phyloP scores from a whole-genome alignment of 2,888 invertebrate genomes.

The Homarus gammarus region DNA sequence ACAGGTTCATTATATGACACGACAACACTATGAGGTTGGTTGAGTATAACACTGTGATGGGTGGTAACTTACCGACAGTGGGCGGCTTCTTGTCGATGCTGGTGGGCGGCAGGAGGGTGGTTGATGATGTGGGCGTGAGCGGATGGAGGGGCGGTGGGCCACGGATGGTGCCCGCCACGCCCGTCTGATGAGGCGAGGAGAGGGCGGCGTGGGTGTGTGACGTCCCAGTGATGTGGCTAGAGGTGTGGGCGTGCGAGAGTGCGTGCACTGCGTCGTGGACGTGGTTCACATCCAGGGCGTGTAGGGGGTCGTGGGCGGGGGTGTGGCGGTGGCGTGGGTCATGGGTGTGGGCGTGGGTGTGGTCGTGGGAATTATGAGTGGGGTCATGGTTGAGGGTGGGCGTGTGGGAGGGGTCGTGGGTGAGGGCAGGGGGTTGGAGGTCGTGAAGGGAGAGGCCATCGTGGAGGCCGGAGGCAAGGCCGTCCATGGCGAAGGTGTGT shows the following conservation, averaged over 20 bases:
- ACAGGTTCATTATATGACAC: no score
- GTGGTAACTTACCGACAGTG: constrained; percentile 36
- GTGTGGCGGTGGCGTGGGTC: constrained; percentile 28
- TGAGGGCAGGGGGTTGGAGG: constrained; percentile 56
- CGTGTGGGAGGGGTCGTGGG: constrained; percentile 52
- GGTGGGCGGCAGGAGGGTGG: constrained; percentile 56
- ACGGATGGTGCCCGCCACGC: constrained; percentile 36
- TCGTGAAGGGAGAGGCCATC: constrained; percentile 58
- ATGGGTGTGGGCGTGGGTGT: constrained; percentile 38
- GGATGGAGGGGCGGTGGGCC: constrained; percentile 61
- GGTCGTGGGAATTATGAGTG: constrained; percentile 24
- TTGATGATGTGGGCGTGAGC: constrained; percentile 57
- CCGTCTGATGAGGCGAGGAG: constrained; percentile 55
- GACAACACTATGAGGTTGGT: no score
- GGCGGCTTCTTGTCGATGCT: constrained; percentile 57
- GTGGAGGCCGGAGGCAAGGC: constrained; percentile 62
- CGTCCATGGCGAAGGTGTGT: constrained; percentile 35
- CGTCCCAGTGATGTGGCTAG: constrained; percentile 26
- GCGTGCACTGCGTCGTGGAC: constrained; percentile 40
- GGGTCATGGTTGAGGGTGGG: constrained; percentile 39
- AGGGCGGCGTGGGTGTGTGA: constrained; percentile 29
- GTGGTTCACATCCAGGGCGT: constrained; percentile 34
- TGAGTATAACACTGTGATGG: neutral
- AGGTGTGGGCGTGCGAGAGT: constrained; percentile 53
- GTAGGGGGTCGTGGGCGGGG: constrained; percentile 35